Percentiles rank a stretch among this genome's conserved stretches.
phyloP scores from a whole-genome alignment of 2,113 vertebrate species.

The Uria aalge region DNA sequence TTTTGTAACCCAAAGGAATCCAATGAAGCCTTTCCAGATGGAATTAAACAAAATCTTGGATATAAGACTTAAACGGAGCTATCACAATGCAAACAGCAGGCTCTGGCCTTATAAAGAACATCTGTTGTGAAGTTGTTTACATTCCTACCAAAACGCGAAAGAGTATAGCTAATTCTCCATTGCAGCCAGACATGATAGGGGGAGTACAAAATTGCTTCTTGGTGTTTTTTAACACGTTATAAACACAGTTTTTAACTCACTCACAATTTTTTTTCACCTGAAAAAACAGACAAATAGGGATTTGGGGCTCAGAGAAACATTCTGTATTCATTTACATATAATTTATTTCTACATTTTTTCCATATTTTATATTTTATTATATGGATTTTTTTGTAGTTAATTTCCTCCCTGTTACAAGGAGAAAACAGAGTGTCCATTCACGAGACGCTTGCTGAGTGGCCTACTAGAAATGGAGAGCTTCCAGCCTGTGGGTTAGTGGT shows the following conservation, averaged over 20 bases:
- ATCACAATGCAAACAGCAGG: constrained; percentile 28
- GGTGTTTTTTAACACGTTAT: neutral
- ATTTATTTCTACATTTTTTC: neutral
- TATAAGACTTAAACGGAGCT: neutral
- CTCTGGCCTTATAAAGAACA: constrained; percentile 47
- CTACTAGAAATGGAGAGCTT: neutral
- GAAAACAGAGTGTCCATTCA: neutral
- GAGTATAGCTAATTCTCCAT: neutral
- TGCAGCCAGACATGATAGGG: neutral
- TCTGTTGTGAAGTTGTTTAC: constrained; percentile 55
- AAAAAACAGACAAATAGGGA: neutral
- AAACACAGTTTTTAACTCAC: neutral
- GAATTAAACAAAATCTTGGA: constrained; percentile 56
- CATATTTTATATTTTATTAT: neutral
- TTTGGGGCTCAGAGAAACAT: neutral
- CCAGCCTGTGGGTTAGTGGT: neutral
- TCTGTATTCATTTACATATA: neutral
- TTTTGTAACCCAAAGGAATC: constrained; percentile 10
- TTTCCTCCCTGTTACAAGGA: neutral
- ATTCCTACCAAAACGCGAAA: constrained; percentile 20
- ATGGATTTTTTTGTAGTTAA: neutral
- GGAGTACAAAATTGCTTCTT: neutral
- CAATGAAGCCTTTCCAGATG: constrained; percentile 33
- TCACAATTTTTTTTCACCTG: neutral
- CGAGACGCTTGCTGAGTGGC: neutral